These are phyloP conservation scores for Hydrozoanthus gracilis DNA, from an alignment of 92 coral and sea anemone genomes.

Conservation along the genomic window DNA sequence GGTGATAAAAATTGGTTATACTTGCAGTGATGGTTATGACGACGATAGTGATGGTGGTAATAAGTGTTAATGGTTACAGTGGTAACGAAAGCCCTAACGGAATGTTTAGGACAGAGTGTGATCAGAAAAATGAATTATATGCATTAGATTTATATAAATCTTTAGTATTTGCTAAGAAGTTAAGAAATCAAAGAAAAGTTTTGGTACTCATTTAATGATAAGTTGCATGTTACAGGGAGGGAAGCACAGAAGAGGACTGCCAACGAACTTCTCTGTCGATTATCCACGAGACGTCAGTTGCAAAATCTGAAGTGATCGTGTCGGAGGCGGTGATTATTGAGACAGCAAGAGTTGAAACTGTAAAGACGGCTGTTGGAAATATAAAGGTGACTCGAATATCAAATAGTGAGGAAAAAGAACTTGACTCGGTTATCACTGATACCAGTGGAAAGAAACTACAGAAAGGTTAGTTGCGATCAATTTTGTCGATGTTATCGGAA, in stretches of 20 bases:
- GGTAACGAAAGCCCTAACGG: no score
- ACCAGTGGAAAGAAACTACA: slow-evolving; percentile 34
- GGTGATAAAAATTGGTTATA: no score
- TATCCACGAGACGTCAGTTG: slow-evolving; percentile 66
- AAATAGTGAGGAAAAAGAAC: slow-evolving; percentile 25
- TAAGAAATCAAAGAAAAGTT: no score
- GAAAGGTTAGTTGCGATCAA: slow-evolving; percentile 27
- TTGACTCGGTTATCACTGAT: slow-evolving; percentile 4
- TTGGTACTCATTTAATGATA: not conserved
- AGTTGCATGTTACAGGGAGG: slow-evolving; percentile 8
- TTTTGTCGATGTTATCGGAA: not conserved
- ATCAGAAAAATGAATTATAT: no score
- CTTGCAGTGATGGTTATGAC: no score
- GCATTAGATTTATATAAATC: no score
- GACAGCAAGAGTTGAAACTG: slow-evolving; percentile 58
- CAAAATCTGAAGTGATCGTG: slow-evolving; percentile 46
- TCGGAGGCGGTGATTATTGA: slow-evolving; percentile 63
- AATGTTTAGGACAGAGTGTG: no score
- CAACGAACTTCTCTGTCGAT: slow-evolving; percentile 54
- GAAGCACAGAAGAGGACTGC: slow-evolving; percentile 49
- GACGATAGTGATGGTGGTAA: no score
- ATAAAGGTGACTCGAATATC: slow-evolving; percentile 40
- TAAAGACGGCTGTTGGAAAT: slow-evolving; percentile 37
- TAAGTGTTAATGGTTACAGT: no score
- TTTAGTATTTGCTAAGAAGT: no score